These are phyloP conservation scores for Aphodius sticticus DNA, from an alignment of 2,888 invertebrate genomes.

Conservation along the genomic window DNA sequence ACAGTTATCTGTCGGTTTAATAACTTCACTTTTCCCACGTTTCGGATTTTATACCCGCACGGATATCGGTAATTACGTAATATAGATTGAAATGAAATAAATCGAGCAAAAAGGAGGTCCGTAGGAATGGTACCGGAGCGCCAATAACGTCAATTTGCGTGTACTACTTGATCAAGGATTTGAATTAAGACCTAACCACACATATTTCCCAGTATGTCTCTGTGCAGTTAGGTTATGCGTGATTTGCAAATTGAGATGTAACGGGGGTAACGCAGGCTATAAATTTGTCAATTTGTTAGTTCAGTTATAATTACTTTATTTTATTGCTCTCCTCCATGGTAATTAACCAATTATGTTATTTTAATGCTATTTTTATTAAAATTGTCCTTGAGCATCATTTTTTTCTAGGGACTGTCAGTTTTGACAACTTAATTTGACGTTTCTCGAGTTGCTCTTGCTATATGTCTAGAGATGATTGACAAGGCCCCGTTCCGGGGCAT, in stretches of 20 bases:
- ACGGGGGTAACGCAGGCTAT: not conserved
- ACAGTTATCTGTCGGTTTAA: not conserved
- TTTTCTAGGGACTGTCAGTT: too few species aligned
- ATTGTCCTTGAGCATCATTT: too few species aligned
- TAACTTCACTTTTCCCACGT: conserved; percentile 4
- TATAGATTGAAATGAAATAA: not conserved
- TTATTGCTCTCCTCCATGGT: too few species aligned
- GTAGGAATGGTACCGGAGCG: not conserved
- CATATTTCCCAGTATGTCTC: not conserved
- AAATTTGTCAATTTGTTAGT: not conserved
- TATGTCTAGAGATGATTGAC: too few species aligned
- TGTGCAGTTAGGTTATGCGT: not conserved
- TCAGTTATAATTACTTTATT: not conserved
- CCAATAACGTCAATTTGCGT: not conserved
- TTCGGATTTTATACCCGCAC: not conserved
- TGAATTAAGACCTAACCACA: not conserved
- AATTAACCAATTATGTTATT: too few species aligned
- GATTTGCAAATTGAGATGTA: not conserved
- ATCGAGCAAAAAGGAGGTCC: not conserved
- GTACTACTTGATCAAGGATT: not conserved
- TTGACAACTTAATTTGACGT: too few species aligned
- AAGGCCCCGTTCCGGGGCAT: too few species aligned
- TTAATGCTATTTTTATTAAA: too few species aligned
- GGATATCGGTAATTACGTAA: conserved; percentile 4
- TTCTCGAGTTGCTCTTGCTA: too few species aligned